Base-by-base conservation (phyloP, 1,140 invertebrate genomes). In the Piezodorus guildinii region DNA sequence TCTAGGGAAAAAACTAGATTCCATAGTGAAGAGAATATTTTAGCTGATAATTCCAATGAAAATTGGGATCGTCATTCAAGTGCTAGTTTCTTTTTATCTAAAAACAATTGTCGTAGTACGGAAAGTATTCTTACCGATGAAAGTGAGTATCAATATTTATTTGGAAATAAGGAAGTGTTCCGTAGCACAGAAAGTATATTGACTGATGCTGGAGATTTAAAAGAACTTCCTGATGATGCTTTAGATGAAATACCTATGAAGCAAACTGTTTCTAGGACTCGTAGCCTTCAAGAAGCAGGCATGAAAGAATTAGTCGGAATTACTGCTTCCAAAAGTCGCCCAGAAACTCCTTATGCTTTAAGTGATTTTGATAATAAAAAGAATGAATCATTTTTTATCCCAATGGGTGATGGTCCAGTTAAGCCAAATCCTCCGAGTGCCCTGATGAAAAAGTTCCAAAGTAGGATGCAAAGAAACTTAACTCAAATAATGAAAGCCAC, bases 41-140 rank as follows among this genome's bases (percentile, higher is more conserved):
- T 90, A 2, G 86, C 85, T 1, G 85, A 88, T 67, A 83, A 84
- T 6, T 78, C 81, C 65, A 79, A 80, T 62, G 81, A 84, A 45
- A 78, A 81, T 21, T 63, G 58, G 68, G 80, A 81, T 25, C 69
- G 78, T 45, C 76, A 78, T 30, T 77, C 76, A 0, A 77, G 74
- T 68, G 74, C 77, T 0, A 81, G 80, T 67, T 81, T 79, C 66
- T 79, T 78, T 60, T 19, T 78, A 5, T 69, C 74, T 19, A 76
- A 80, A 66, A 80, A 79, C 15, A 74, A 81, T 52, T 87, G 85
- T 70, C 84, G 86, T 71, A 88, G 86, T 59, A 77, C 88, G 68
- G 87, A 89, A 71, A 88, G 86, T 68, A 83, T 90, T 39, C 70
- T 89, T 4, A 88, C 86, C 0, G 87, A 88, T 73, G 87, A 88